These are phyloP conservation scores for Diaperis boleti DNA, from an alignment of 2,888 invertebrate genomes.

Conservation along the genomic window DNA sequence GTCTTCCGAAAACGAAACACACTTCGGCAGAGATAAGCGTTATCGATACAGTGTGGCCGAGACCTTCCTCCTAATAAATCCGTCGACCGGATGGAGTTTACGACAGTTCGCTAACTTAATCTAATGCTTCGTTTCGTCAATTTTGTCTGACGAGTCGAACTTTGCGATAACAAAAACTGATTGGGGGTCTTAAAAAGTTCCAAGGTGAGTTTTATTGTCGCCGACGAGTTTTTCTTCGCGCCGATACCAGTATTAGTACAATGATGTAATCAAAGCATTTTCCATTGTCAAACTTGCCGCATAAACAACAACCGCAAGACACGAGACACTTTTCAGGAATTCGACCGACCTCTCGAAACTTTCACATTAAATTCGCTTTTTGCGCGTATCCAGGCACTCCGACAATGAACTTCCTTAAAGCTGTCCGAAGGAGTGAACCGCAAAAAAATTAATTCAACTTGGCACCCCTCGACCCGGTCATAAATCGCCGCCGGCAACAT, in stretches of 20 bases:
- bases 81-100: slow-evolving; percentile 5
- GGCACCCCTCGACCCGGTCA: no score
- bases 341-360: no score
- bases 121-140: slow-evolving; percentile 31
- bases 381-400: no score
- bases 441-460: no score
- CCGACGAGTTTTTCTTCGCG: background rate
- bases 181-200: slow-evolving; percentile 14
- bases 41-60: background rate
- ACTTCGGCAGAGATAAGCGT: background rate
- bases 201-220: background rate
- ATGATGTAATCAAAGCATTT: background rate
- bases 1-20: no score
- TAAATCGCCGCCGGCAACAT: no score
- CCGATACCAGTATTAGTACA: no score
- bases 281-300: background rate
- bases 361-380: no score
- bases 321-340: background rate
- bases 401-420: no score
- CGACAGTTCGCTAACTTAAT: slow-evolving; percentile 24
- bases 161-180: slow-evolving; percentile 22
- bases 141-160: slow-evolving; percentile 25
- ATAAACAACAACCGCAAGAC: background rate
- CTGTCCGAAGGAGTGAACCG: no score
- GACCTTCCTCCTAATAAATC: slow-evolving; percentile 20